These are phyloP conservation scores for Heterotilapia buettikoferi DNA, from an alignment of 2,113 vertebrate genomes.

Conservation along the genomic window DNA sequence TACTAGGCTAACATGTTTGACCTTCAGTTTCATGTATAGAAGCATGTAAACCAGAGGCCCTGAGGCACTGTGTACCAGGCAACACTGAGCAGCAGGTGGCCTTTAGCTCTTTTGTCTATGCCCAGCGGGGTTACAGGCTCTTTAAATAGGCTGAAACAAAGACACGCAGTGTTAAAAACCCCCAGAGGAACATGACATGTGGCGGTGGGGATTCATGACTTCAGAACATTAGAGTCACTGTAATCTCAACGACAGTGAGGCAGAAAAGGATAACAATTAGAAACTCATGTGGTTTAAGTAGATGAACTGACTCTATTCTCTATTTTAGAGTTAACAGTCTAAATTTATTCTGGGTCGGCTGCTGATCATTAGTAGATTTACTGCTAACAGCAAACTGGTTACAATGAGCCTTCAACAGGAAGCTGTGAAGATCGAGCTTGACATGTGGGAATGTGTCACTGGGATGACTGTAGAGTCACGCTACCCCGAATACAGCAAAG, in stretches of 20 bases:
- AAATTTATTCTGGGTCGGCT: background rate
- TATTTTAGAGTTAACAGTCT: background rate
- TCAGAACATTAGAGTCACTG: background rate
- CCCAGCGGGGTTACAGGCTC: background rate
- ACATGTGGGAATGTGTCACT: constrained; percentile 44
- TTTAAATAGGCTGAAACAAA: constrained; percentile 1
- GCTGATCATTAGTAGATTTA: background rate
- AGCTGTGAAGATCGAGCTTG: constrained; percentile 17
- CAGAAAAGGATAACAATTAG: background rate
- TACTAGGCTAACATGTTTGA: background rate
- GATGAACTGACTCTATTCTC: background rate
- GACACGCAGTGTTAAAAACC: background rate
- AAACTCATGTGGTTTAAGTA: background rate
- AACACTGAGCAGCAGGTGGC: constrained; percentile 24
- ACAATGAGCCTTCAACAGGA: constrained; percentile 3
- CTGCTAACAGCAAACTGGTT: background rate
- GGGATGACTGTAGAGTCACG: background rate
- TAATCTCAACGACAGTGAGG: background rate
- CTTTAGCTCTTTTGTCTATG: constrained; percentile 3
- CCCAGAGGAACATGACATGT: background rate
- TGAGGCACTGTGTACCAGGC: constrained; percentile 17
- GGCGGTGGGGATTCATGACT: background rate
- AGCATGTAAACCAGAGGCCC: constrained; percentile 18
- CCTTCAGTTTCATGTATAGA: background rate
- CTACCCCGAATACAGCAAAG: background rate